A percentile compares a stretch with the other conserved stretches of the same genome.
These are phyloP conservation scores for Coelogynopora nodosa DNA, from an alignment of 2,888 invertebrate species.

Conservation along the genomic window DNA sequence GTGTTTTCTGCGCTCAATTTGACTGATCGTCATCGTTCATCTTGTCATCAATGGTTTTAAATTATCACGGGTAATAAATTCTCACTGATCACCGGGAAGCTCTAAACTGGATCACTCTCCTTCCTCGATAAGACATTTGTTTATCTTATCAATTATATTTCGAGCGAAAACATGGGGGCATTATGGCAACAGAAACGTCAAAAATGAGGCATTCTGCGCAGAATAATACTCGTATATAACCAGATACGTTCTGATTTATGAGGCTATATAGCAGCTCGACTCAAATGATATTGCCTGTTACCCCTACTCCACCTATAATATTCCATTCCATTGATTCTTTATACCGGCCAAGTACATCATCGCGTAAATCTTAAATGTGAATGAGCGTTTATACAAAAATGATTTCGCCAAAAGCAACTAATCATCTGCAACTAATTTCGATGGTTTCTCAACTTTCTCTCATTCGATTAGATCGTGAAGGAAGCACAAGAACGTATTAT, in stretches of 20 bases:
- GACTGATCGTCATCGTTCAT: background rate
- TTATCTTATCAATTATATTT: slow-evolving; percentile 7
- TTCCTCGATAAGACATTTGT: background rate
- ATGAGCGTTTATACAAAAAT: background rate
- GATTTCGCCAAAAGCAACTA: background rate
- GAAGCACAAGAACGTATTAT: too few relatives aligned
- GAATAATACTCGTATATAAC: background rate
- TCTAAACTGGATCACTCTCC: background rate
- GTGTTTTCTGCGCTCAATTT: background rate
- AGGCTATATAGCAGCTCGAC: background rate
- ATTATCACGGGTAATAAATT: slow-evolving; percentile 24
- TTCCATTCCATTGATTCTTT: background rate
- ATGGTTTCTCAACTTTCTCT: too few relatives aligned
- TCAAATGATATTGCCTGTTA: background rate
- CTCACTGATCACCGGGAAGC: background rate
- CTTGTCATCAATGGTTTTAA: slow-evolving; percentile 19
- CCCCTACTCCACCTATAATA: background rate
- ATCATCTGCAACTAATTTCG: background rate
- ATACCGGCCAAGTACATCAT: background rate
- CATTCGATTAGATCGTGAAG: too few relatives aligned
- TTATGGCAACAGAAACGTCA: background rate
- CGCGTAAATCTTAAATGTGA: background rate
- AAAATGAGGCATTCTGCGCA: background rate
- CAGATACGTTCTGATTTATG: background rate
- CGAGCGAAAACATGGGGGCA: slow-evolving; percentile 1